Base-by-base conservation (phyloP, 2,113 vertebrate species). In the Crotalus tigris region DNA sequence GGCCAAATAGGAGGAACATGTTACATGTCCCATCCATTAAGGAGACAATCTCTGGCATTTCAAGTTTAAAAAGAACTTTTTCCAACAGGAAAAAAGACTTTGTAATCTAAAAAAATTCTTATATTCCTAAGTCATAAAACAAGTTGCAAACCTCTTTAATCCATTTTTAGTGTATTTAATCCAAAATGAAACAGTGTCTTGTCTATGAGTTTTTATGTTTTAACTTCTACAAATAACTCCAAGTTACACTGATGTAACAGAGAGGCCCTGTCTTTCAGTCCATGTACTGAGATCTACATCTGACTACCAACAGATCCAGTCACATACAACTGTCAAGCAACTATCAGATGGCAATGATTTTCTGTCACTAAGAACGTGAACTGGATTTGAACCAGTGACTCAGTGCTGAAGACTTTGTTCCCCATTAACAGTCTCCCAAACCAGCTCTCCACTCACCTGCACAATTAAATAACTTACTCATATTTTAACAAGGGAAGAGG, bases 401-500 rank as follows among this genome's bases (percentile, higher is more conserved):
- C 0, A 1, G 21, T 46, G 87, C 81, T 39, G 87, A 44, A 90
- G 92, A 61, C 44, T 0, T 15, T 54, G 53, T 21, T 44, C 85
- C 24, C 90, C 44, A 90, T 93, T 89, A 89, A 64, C 92, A 44
- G 15, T 89, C 55, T 91, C 53, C 54, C 24, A 89, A 61, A 46
- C 64, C 86, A 89, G 53, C 53, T 86, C 46, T 24, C 81, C 75
- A 29, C 57, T 57, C 51, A 81, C 61, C 89, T 90, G 49, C 17
- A 57, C 54, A 61, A 93, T 64, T 81, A 88, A 93, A 93, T 91
- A 91, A 75, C 24, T 61, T 86, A 54, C 49, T 93, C 90, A 85
- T 93, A 81, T 93, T 81, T 89, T 59, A 93, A 93, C 12, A 91
- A 81, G 92, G 92, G 26, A 49, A 29, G 75, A 93, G 89, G 89